These are phyloP conservation scores for Actenoides lindsayi DNA, from an alignment of 2,113 vertebrate species.

Conservation along the genomic window DNA sequence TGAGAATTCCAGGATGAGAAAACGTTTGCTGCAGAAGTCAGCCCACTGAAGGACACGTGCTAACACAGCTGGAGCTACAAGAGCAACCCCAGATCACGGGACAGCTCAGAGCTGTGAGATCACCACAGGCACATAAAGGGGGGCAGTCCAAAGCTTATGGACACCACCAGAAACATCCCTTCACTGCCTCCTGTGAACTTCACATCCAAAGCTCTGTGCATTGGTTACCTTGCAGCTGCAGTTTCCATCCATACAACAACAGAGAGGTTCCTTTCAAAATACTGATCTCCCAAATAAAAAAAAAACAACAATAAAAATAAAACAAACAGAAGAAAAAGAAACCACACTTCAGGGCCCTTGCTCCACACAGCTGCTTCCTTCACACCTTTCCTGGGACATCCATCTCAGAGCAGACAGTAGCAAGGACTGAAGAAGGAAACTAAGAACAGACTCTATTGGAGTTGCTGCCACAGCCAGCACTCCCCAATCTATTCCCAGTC, in stretches of 20 bases:
- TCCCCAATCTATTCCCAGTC: not conserved
- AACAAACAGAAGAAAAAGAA: not conserved
- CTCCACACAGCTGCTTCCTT: not conserved
- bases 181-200: not conserved
- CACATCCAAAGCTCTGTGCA: not conserved
- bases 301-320: too few relatives aligned
- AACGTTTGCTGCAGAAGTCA: not conserved
- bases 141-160: not conserved
- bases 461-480: not conserved
- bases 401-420: not conserved
- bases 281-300: not conserved
- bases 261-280: not conserved
- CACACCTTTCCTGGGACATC: not conserved
- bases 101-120: not conserved
- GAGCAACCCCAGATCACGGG: not conserved
- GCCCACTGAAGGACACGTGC: not conserved
- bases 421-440: constrained; percentile 12
- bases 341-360: not conserved
- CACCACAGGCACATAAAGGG: not conserved
- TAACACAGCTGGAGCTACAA: not conserved
- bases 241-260: not conserved
- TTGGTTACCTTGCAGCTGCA: not conserved
- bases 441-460: constrained; percentile 26
- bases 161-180: not conserved
- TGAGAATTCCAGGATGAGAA: not conserved